These are phyloP conservation scores for Amphiprion clarkii DNA, from an alignment of 2,797 vertebrate genomes.

Conservation along the genomic window DNA sequence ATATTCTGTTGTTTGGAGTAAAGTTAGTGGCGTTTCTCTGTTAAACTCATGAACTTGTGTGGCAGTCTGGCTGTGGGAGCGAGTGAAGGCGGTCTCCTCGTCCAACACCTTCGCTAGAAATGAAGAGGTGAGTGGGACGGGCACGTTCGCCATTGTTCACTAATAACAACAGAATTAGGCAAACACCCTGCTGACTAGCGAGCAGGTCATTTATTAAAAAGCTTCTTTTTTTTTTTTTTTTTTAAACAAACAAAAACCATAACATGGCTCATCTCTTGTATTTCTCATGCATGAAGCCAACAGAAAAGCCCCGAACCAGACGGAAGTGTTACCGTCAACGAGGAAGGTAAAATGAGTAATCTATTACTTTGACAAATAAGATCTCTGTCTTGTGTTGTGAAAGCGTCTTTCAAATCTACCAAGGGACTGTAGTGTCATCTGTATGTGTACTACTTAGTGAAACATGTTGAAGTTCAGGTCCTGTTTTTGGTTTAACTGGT, in stretches of 20 bases:
- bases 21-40: neutral
- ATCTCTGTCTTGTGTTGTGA: neutral
- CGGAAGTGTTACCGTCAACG: conserved; percentile 72
- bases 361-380: too few relatives aligned
- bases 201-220: accelerated
- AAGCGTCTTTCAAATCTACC: neutral
- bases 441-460: neutral
- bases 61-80: conserved; percentile 66
- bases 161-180: neutral
- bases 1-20: neutral
- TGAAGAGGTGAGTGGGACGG: conserved; percentile 78
- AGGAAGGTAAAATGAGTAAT: conserved; percentile 74
- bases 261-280: neutral
- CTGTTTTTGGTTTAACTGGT: too few relatives aligned
- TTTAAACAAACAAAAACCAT: neutral
- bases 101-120: conserved; percentile 68
- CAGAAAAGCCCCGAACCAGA: conserved; percentile 84
- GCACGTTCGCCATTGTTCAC: conserved; percentile 16
- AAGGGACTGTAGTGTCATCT: neutral
- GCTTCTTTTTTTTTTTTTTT: too few relatives aligned
- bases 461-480: too few relatives aligned
- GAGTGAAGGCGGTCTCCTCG: conserved; percentile 73
- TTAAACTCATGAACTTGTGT: conserved; percentile 60
- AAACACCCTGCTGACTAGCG: neutral
- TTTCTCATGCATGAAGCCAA: conserved; percentile 68